These are phyloP conservation scores for Dynastes maya DNA, from an alignment of 2,888 invertebrate species.

Conservation along the genomic window DNA sequence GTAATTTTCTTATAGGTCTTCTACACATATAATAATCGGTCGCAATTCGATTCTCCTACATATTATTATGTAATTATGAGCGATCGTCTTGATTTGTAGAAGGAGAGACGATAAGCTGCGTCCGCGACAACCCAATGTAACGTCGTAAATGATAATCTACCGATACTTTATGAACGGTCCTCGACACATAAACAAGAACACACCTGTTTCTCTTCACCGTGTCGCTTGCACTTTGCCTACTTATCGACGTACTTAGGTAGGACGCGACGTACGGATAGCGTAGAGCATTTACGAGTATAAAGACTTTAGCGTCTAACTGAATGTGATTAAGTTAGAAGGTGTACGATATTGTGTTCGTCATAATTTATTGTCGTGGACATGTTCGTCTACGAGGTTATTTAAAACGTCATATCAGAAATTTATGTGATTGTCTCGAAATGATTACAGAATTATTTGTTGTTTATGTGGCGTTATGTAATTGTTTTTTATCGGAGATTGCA, in stretches of 20 bases:
- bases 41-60: constrained; percentile 4
- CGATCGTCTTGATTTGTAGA: constrained; percentile 29
- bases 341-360: constrained; percentile 25
- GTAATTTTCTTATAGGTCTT: constrained; percentile 3
- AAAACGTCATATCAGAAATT: constrained; percentile 21
- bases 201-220: constrained; percentile 26
- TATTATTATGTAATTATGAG: constrained; percentile 33
- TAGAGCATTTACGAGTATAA: constrained; percentile 7
- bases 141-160: constrained; percentile 21
- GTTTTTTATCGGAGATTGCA: background rate
- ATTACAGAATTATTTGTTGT: background rate
- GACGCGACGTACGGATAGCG: constrained; percentile 5
- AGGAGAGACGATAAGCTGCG: background rate
- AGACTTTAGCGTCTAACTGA: background rate
- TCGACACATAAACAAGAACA: constrained; percentile 20
- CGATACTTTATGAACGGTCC: constrained; percentile 8
- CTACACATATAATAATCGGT: too few species aligned
- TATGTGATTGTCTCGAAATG: constrained; percentile 18
- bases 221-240: background rate
- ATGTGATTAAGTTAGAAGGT: constrained; percentile 19
- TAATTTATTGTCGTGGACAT: constrained; percentile 28
- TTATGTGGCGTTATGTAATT: background rate
- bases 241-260: background rate
- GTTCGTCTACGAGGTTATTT: constrained; percentile 28
- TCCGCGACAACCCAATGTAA: background rate